Evolutionary conservation across 2,888 invertebrate species (phyloP).

Genomic region (Lumbricus terrestris): DNA sequence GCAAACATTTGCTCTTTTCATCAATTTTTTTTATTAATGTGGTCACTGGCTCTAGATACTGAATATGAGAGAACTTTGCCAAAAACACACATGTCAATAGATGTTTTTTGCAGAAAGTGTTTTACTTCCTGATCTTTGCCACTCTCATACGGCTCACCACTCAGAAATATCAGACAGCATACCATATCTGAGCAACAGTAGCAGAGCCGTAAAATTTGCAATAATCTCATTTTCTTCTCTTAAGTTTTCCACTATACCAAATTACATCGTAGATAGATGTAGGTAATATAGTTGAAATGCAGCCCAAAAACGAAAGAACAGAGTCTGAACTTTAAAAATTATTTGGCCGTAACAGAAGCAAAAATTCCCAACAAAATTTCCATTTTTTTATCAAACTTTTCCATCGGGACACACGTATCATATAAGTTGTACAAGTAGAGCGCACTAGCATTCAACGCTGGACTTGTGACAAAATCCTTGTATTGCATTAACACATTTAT

Average conservation of each 20-base stretch:
- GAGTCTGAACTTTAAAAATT: too few species aligned
- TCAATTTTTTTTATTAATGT: neutral
- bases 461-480: too few species aligned
- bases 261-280: neutral
- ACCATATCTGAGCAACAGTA: neutral
- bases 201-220: neutral
- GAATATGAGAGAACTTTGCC: neutral
- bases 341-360: neutral
- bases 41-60: too few species aligned
- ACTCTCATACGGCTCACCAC: neutral
- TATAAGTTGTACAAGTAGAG: neutral
- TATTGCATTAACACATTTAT: too few species aligned
- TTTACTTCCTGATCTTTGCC: neutral
- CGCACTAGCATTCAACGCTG: neutral
- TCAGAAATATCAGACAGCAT: neutral
- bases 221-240: neutral
- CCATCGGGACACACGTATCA: too few species aligned
- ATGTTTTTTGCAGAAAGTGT: neutral
- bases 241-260: neutral
- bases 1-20: neutral
- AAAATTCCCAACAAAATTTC: neutral
- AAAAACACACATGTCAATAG: neutral
- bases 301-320: neutral
- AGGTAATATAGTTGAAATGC: neutral
- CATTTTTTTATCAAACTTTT: too few species aligned